Conservation (phyloP, 2,113 vertebrate genomes). For the Protomyctophum bolini region DNA sequence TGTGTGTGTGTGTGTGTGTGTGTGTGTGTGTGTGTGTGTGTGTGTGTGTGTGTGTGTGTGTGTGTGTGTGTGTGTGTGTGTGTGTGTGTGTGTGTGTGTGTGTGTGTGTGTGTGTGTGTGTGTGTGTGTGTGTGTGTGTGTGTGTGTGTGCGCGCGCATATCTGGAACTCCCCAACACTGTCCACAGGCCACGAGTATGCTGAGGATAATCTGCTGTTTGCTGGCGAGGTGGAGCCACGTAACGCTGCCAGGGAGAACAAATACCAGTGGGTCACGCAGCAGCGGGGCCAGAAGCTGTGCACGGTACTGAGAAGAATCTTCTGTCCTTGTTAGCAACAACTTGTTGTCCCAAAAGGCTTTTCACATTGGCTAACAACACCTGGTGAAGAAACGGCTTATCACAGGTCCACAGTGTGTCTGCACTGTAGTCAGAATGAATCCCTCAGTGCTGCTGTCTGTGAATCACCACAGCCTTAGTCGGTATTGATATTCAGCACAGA, state of each 20-base stretch:
- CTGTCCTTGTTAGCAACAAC: constrained; percentile 49
- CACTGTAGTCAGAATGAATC: too few species aligned
- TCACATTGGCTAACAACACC: constrained; percentile 35
- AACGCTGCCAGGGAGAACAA: constrained; percentile 86
- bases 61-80: not conserved
- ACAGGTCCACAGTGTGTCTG: constrained; percentile 29
- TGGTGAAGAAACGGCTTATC: constrained; percentile 55
- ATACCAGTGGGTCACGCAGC: constrained; percentile 86
- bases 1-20: not conserved
- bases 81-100: not conserved
- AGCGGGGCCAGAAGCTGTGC: constrained; percentile 86
- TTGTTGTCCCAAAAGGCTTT: constrained; percentile 25
- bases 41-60: constrained; percentile 10
- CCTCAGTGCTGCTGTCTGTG: constrained; percentile 14
- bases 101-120: not conserved
- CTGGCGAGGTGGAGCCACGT: constrained; percentile 86
- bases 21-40: constrained; percentile 4
- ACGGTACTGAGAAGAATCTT: constrained; percentile 80
- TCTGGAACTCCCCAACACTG: not conserved
- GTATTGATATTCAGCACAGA: too few species aligned
- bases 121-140: not conserved
- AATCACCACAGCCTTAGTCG: too few species aligned
- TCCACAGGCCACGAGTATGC: constrained; percentile 92
- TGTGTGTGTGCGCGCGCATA: not conserved
- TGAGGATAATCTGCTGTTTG: constrained; percentile 92